These are phyloP conservation scores for Palythoa grandiflora DNA, from an alignment of 92 coral and sea anemone species.

Conservation along the genomic window DNA sequence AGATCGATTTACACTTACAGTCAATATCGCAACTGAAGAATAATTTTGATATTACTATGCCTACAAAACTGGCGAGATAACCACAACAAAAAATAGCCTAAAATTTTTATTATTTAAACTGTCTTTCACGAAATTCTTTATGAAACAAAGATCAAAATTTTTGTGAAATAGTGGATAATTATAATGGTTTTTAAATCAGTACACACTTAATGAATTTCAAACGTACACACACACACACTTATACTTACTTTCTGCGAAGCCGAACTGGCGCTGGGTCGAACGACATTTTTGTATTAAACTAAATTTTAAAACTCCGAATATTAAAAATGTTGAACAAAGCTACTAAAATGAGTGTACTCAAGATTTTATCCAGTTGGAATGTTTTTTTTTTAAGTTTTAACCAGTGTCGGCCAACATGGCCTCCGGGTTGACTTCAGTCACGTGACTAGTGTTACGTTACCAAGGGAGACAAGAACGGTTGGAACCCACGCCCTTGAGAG, in stretches of 20 bases:
- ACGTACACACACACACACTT: background rate
- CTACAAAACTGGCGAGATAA: background rate
- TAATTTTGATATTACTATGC: background rate
- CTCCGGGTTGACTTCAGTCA: constrained; percentile 20
- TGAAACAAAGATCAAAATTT: background rate
- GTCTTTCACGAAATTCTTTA: background rate
- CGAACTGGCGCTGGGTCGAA: constrained; percentile 81
- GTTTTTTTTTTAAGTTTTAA: background rate
- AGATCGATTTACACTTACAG: no score
- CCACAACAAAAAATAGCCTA: background rate
- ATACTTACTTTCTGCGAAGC: constrained; percentile 77
- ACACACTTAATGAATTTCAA: background rate
- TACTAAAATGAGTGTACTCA: background rate
- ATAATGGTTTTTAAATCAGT: background rate
- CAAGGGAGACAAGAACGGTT: constrained; percentile 39
- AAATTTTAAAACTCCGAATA: background rate
- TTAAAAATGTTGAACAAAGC: background rate
- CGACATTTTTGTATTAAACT: constrained; percentile 72
- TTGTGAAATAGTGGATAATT: background rate
- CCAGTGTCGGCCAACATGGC: constrained; percentile 35
- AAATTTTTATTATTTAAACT: background rate
- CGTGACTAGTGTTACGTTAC: constrained; percentile 54
- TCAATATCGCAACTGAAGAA: no score
- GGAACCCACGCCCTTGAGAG: background rate
- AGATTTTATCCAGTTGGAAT: background rate